Base-by-base conservation (phyloP, 2,797 vertebrate genomes). In the Acropternis orthonyx region DNA sequence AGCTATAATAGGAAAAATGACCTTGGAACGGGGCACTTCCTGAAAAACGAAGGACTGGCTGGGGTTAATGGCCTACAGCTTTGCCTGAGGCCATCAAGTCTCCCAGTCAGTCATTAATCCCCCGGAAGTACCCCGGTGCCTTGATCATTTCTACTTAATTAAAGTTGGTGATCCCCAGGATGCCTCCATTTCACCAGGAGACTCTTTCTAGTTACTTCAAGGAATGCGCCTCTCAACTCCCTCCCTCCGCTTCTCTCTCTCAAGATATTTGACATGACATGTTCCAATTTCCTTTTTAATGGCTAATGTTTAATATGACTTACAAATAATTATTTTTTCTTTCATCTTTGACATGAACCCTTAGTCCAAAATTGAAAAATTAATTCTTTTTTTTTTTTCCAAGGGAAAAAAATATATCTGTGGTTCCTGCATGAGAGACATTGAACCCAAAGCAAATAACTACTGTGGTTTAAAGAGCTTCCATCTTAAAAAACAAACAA, bases 261-360 rank as follows among this genome's bases (percentile, higher is more conserved):
- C 69, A 95, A 96, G 92, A 94, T 97, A 97, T 92, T 96, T 95
- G 75, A 94, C 71, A 96, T 83, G 86, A 97, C 81, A 96, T 44
- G 76, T 96, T 94, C 82, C 80, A 92, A 96, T 97, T 97, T 96
- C 89, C 89, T 97, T 97, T 97, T 88, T 97, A 97, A 95, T 95
- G 92, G 89, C 68, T 91, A 83, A 63, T 94, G 90, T 96, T 97
- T 96, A 97, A 94, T 96, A 96, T 96, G 91, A 85, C 90, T 92
- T 93, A 95, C 95, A 96, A 95, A 96, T 92, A 96, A 94, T 97
- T 97, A 96, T 97, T 97, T 96, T 86, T 92, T 93, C 96, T 97
- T 97, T 97, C 72, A 92, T 96, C 96, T 96, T 95, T 96, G 96
- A 96, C 95, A 93, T 92, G 93, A 92, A 86, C 85, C n/a, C 65